Conservation (phyloP, 2,797 vertebrate species). For the Varecia variegata region DNA sequence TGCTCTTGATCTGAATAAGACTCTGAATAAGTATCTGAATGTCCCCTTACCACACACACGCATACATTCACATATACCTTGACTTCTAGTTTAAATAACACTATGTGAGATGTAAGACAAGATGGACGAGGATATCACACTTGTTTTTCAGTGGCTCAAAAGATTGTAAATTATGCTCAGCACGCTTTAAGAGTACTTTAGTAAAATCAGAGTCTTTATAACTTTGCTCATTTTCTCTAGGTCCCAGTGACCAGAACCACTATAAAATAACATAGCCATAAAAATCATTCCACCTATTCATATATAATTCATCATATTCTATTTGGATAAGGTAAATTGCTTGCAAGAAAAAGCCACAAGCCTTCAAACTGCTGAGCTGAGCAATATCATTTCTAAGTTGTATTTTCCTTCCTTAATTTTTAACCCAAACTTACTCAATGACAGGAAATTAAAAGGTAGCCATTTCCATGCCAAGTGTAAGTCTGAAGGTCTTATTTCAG, state of each 20-base stretch:
- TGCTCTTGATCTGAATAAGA: background rate
- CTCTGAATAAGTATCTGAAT: background rate
- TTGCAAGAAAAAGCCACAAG: conserved; percentile 8
- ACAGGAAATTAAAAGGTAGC: conserved; percentile 50
- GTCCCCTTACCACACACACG: background rate
- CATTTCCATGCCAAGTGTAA: background rate
- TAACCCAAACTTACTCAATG: conserved; percentile 29
- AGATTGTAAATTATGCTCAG: background rate
- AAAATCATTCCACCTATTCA: background rate
- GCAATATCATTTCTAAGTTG: conserved; percentile 17
- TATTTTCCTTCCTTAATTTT: conserved; percentile 45
- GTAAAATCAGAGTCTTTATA: background rate
- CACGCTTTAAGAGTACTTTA: background rate
- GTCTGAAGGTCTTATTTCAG: background rate
- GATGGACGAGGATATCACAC: background rate
- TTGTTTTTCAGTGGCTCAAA: background rate
- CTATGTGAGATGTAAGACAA: background rate
- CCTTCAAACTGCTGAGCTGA: conserved; percentile 15
- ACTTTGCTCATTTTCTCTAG: background rate
- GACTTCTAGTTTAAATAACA: background rate
- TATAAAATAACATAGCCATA: background rate
- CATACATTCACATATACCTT: background rate
- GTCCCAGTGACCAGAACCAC: background rate
- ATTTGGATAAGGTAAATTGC: background rate
- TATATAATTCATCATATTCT: background rate